These are phyloP conservation scores for Hypsopygia costalis DNA, from an alignment of 2,888 invertebrate species.

Conservation along the genomic window DNA sequence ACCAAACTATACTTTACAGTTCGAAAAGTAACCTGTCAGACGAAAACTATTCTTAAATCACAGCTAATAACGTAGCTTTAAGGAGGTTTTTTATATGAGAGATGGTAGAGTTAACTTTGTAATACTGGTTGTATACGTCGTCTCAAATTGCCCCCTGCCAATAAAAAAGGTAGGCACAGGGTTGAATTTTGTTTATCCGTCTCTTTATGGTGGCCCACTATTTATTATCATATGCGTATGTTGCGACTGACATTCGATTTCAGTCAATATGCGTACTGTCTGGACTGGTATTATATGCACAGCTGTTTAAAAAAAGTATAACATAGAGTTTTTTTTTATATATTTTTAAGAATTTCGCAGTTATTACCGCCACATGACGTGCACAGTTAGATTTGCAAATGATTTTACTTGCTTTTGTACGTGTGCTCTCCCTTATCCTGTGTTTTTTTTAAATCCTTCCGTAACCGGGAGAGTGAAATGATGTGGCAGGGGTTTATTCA, in stretches of 20 bases:
- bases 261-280: neutral
- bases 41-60: constrained; percentile 27
- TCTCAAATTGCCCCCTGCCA: constrained; percentile 76
- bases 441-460: too few species aligned
- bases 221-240: constrained; percentile 54
- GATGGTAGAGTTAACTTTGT: constrained; percentile 30
- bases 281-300: neutral
- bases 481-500: too few species aligned
- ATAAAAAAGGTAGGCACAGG: constrained; percentile 74
- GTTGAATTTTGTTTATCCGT: constrained; percentile 77
- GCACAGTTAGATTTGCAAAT: too few species aligned
- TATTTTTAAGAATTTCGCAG: too few species aligned
- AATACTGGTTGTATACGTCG: constrained; percentile 66
- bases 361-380: too few species aligned
- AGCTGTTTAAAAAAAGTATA: too few species aligned
- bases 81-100: constrained; percentile 14
- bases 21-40: constrained; percentile 9
- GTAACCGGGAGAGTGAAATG: too few species aligned
- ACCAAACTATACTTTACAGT: constrained; percentile 32
- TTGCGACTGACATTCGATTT: neutral
- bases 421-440: too few species aligned
- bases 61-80: constrained; percentile 20
- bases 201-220: constrained; percentile 73
- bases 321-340: too few species aligned
- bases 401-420: too few species aligned